These are phyloP conservation scores for Diplosoma virens DNA, from an alignment of 23 tunicate species.

Conservation along the genomic window DNA sequence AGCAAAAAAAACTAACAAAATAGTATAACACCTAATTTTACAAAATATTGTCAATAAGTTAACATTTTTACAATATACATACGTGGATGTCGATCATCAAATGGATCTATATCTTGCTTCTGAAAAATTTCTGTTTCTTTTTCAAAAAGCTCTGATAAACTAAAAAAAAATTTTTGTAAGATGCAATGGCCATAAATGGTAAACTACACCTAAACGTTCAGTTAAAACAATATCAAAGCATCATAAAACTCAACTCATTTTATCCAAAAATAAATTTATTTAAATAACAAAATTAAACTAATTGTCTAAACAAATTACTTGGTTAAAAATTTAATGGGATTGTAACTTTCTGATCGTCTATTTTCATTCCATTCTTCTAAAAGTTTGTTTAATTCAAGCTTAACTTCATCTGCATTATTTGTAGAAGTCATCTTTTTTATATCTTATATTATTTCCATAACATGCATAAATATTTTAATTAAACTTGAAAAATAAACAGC, in stretches of 20 bases:
- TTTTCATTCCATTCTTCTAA: conserved; percentile 53
- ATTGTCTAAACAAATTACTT: conserved; percentile 2
- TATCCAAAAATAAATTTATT: not conserved
- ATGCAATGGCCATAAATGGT: not conserved
- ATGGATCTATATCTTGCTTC: conserved; percentile 84
- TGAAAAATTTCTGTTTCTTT: conserved; percentile 60
- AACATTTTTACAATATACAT: not conserved
- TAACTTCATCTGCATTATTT: conserved; percentile 28
- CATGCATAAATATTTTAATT: too few relatives aligned
- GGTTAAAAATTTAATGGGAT: conserved; percentile 44
- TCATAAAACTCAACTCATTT: not conserved
- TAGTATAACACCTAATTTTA: not conserved
- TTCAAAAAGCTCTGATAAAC: conserved; percentile 58
- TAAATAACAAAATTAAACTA: not conserved
- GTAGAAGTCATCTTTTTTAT: not conserved
- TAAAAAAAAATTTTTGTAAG: not conserved
- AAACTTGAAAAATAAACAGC: too few relatives aligned
- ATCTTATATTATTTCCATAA: too few relatives aligned
- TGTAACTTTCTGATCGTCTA: conserved; percentile 18
- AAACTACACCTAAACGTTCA: too few relatives aligned
- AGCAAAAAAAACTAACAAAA: too few relatives aligned
- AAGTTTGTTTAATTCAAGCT: conserved; percentile 26
- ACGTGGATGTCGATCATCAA: conserved; percentile 83
- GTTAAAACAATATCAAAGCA: too few relatives aligned
- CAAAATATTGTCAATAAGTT: not conserved